Conservation (phyloP, 2,888 invertebrate species). For the Andrena dorsata region DNA sequence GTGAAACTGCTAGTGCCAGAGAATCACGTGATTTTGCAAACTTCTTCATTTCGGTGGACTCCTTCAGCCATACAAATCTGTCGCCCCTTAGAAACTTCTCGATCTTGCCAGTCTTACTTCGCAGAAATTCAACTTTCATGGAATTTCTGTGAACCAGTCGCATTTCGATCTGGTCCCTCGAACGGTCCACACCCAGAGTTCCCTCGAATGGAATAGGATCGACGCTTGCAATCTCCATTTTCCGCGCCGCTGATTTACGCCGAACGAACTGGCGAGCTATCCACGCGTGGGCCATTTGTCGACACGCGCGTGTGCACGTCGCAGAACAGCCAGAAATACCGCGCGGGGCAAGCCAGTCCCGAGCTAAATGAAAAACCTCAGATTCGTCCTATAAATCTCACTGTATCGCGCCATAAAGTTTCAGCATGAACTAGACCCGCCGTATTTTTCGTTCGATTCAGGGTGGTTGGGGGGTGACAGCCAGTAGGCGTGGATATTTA, state of each 20-base stretch:
- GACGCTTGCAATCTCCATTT: constrained; percentile 28
- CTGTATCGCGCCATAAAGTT: background rate
- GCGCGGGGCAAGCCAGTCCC: background rate
- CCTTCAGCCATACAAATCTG: background rate
- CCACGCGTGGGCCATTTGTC: background rate
- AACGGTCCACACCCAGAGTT: background rate
- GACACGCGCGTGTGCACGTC: background rate
- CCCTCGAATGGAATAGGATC: background rate
- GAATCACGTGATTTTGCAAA: background rate
- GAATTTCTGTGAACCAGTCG: background rate
- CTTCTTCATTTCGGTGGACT: background rate
- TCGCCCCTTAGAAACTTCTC: background rate
- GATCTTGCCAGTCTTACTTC: background rate
- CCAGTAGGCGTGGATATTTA: constrained; percentile 23
- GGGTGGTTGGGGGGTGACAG: background rate
- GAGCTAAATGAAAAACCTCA: background rate
- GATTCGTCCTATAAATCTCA: background rate
- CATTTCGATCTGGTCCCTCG: background rate
- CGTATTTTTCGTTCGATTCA: background rate
- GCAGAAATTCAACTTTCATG: background rate
- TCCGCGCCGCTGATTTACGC: constrained; percentile 22
- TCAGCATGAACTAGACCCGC: background rate
- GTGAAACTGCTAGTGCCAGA: background rate
- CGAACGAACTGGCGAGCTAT: background rate
- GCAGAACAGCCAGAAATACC: background rate